Evolutionary conservation across 2,888 invertebrate species (phyloP), one percentile per base, ranked within the genome.

Genomic region (Pachycephus smyrnensis): DNA sequence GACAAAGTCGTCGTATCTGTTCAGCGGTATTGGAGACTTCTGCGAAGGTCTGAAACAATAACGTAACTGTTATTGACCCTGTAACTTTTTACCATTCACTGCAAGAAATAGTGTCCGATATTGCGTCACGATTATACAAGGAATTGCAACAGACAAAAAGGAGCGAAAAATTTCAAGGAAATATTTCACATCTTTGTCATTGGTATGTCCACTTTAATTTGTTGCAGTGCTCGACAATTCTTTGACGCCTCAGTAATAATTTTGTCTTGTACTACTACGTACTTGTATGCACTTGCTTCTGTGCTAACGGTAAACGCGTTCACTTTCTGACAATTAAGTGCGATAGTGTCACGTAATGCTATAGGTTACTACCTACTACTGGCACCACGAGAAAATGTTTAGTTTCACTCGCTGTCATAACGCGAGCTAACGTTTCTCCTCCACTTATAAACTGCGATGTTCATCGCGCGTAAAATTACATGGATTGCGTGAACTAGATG

Each of bases 21-120:
- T 98, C 82, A 97, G 92, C 11, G 98, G 95, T 80, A 98, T 97
- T 73, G 98, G 97, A 15, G 97, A 97, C 92, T 98, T 98, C 92
- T 98, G 97, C 73, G 97, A 96, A 71, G 97, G 97, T 88, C 94
- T 94, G 89, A 3, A 88, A 87, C 37, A 81, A 76, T 40, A 37
- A 33, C 55, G 55, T 73, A 55, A 55, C 55, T 55, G 55, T 55
- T 55, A 55, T 55, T 55, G 55, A 55, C 55, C 23, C 55, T 55
- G 55, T 55, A 55, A 55, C 55, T 55, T 55, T 55, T 55, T 9
- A 55, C 55, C 55, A 74, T 77, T 77, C 71, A 75, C 68, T 68
- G 32, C 12, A 31, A 73, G 36, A n/a, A 35, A 74, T 15, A 0
- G 15, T 55, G 1, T 55, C 23, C 55, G 9, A 55, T 55, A 23